Evolutionary conservation across 2,888 invertebrate species (phyloP).

Genomic region (Cheiracanthium punctorium): DNA sequence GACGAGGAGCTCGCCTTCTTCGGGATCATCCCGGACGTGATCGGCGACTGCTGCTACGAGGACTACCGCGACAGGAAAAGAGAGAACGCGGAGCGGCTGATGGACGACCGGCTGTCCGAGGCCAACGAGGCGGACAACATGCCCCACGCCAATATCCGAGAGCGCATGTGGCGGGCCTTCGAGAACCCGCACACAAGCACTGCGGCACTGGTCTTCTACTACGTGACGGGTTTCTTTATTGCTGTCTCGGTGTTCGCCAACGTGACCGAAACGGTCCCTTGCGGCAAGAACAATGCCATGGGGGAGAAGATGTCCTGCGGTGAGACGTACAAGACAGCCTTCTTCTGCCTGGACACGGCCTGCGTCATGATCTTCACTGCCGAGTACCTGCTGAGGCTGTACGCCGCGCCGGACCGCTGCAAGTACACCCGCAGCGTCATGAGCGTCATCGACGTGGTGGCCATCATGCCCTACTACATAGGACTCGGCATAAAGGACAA

Average conservation of each 20-base stretch:
- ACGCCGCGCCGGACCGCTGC: slow-evolving; percentile 98
- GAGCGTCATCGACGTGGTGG: slow-evolving; percentile 99
- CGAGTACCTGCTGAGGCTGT: slow-evolving; percentile 92
- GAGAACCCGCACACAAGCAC: slow-evolving; percentile 99
- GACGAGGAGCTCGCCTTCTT: slow-evolving; percentile 99
- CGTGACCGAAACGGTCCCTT: slow-evolving; percentile 97
- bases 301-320: slow-evolving; percentile 88
- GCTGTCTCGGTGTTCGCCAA: slow-evolving; percentile 99
- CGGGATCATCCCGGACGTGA: slow-evolving; percentile 96
- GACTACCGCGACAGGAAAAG: slow-evolving; percentile 99
- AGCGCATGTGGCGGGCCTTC: slow-evolving; percentile 99
- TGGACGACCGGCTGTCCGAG: slow-evolving; percentile 97
- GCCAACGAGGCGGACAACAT: slow-evolving; percentile 85
- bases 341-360: slow-evolving; percentile 99
- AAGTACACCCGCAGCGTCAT: slow-evolving; percentile 98
- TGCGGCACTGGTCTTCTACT: slow-evolving; percentile 98
- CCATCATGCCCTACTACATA: slow-evolving; percentile 99
- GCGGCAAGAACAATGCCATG: slow-evolving; percentile 81
- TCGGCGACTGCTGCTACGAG: slow-evolving; percentile 99
- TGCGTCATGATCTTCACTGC: slow-evolving; percentile 99
- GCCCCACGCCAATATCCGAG: slow-evolving; percentile 84
- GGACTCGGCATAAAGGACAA: slow-evolving; percentile 98
- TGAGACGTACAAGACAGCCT: slow-evolving; percentile 97
- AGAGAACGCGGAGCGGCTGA: slow-evolving; percentile 97
- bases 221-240: slow-evolving; percentile 99